These are phyloP conservation scores for Drosophila kepulauana DNA, from an alignment of 1,140 invertebrate species.

Conservation along the genomic window DNA sequence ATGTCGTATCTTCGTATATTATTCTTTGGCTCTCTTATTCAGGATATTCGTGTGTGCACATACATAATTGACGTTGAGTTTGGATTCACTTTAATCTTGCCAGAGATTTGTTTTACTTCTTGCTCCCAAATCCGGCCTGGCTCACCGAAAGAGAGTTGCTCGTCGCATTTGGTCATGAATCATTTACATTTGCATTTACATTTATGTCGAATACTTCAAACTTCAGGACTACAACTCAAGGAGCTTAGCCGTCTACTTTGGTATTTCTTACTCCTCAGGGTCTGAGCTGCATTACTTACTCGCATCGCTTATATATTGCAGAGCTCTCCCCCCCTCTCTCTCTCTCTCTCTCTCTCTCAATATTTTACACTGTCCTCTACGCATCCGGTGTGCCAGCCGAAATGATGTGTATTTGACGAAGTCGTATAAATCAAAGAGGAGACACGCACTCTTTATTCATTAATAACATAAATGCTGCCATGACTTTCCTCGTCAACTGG, in stretches of 20 bases:
- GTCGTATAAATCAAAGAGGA: slow-evolving; percentile 53
- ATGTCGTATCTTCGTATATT: neutral
- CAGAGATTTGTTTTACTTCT: slow-evolving; percentile 56
- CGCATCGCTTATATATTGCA: neutral
- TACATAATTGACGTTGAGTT: slow-evolving; percentile 63
- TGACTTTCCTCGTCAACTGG: slow-evolving; percentile 18
- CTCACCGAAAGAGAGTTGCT: slow-evolving; percentile 20
- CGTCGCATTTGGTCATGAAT: slow-evolving; percentile 50
- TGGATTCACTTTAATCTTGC: slow-evolving; percentile 65
- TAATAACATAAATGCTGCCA: slow-evolving; percentile 60
- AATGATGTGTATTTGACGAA: slow-evolving; percentile 11
- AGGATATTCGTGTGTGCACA: slow-evolving; percentile 40
- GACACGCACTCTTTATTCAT: slow-evolving; percentile 60
- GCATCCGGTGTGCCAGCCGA: neutral
- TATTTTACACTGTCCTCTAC: slow-evolving; percentile 21
- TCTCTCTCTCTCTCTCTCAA: neutral
- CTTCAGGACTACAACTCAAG: neutral
- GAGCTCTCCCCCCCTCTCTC: neutral
- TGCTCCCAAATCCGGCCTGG: slow-evolving; percentile 22
- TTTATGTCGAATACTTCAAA: slow-evolving; percentile 40
- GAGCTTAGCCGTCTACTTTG: slow-evolving; percentile 5
- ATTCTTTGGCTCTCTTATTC: neutral
- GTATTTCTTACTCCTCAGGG: slow-evolving; percentile 16
- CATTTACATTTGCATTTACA: slow-evolving; percentile 49
- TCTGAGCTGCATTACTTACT: neutral